These are phyloP conservation scores for Cheilosia variabilis DNA, from an alignment of 2,888 invertebrate genomes.

Conservation along the genomic window DNA sequence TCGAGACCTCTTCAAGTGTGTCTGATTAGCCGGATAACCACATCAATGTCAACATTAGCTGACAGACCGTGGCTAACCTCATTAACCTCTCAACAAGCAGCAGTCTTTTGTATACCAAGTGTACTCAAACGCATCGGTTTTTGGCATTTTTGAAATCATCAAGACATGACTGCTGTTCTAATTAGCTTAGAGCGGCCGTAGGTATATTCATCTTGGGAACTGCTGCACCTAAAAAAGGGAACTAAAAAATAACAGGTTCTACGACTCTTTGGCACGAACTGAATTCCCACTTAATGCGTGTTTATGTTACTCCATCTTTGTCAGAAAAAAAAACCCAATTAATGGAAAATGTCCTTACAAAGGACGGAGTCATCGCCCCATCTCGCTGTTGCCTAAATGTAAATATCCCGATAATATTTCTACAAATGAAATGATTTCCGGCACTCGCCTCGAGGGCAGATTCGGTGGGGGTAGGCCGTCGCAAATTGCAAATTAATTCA, in stretches of 20 bases:
- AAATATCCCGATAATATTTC: conserved; percentile 55
- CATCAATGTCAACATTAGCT: conserved; percentile 8
- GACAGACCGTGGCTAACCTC: conserved; percentile 1
- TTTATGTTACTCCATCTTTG: background rate
- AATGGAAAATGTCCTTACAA: conserved; percentile 8
- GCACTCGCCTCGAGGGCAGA: no score
- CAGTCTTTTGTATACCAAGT: conserved; percentile 29
- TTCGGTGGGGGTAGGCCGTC: background rate
- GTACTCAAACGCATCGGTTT: background rate
- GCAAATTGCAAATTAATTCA: conserved; percentile 58
- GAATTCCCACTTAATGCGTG: conserved; percentile 13
- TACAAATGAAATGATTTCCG: conserved; percentile 62
- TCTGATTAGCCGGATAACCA: background rate
- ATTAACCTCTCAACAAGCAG: conserved; percentile 19
- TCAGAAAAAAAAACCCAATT: conserved; percentile 15
- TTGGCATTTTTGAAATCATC: no score
- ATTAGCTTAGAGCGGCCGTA: background rate
- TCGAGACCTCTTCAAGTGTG: background rate
- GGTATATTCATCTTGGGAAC: background rate
- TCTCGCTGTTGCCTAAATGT: background rate
- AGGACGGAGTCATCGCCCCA: background rate
- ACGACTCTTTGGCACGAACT: conserved; percentile 44
- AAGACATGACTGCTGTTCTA: background rate
- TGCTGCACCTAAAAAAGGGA: background rate
- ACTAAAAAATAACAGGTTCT: background rate